phyloP scores from a whole-genome alignment of 2,113 vertebrate genomes.

The Pseudopodoces humilis region DNA sequence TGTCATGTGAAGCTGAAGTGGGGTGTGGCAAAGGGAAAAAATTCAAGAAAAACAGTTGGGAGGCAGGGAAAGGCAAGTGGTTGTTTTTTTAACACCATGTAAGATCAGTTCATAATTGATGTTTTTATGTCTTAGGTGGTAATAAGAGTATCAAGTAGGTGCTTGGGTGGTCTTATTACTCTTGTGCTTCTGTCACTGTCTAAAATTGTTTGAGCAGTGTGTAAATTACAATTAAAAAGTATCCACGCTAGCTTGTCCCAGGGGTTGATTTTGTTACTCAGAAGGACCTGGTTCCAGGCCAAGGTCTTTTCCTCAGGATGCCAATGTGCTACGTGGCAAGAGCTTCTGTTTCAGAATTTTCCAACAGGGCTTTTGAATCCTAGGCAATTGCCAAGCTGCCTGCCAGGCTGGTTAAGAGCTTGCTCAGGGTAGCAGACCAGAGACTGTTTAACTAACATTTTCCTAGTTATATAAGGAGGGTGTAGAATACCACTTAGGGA shows the following conservation, averaged over 20 bases:
- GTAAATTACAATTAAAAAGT: neutral
- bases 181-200: neutral
- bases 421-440: neutral
- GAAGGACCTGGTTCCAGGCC: constrained; percentile 21
- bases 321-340: constrained; percentile 30
- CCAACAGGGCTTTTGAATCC: constrained; percentile 2
- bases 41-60: neutral
- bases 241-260: neutral
- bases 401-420: neutral
- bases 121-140: neutral
- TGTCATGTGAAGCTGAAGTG: neutral
- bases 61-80: neutral
- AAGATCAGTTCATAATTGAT: neutral
- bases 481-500: neutral
- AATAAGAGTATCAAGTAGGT: no score
- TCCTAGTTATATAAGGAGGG: constrained; percentile 2
- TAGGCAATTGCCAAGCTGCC: neutral
- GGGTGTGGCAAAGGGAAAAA: neutral
- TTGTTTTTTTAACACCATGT: neutral
- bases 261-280: neutral
- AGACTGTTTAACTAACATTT: constrained; percentile 17
- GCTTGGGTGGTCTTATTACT: neutral
- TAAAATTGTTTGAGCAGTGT: neutral
- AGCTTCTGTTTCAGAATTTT: constrained; percentile 60
- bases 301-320: constrained; percentile 52